A percentile compares a stretch with the other conserved stretches of the same genome.
Conservation (phyloP, 1,140 invertebrate genomes). For the Onthophagus taurus region DNA sequence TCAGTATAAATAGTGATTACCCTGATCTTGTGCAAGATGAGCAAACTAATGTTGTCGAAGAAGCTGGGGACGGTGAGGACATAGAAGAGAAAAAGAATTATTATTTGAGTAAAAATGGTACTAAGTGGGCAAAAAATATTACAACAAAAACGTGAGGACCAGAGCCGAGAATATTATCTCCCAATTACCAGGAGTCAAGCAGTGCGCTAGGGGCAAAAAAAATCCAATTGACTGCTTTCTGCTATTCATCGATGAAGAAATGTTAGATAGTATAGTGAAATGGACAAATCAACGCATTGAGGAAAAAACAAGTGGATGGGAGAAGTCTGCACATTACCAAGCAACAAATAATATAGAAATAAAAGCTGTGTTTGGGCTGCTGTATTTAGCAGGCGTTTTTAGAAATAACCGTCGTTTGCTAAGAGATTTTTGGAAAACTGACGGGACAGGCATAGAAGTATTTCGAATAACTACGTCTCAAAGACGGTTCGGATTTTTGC, state of each 20-base stretch:
- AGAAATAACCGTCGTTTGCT: constrained; percentile 1
- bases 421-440: constrained; percentile 10
- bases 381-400: constrained; percentile 8
- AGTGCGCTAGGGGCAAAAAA: not conserved
- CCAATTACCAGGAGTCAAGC: not conserved
- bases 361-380: constrained; percentile 7
- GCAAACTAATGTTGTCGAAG: not conserved
- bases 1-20: too few species aligned
- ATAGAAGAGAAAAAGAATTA: constrained; percentile 1
- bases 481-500: not conserved
- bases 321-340: not conserved
- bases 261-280: not conserved
- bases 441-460: not conserved
- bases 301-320: not conserved
- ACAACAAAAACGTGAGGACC: constrained; percentile 3
- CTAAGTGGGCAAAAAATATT: constrained; percentile 4
- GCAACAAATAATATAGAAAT: constrained; percentile 7
- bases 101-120: constrained; percentile 6
- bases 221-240: not conserved
- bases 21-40: too few species aligned
- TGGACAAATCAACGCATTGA: constrained; percentile 4
- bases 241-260: not conserved
- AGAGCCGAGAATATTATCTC: constrained; percentile 1
- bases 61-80: not conserved
- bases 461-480: not conserved